A percentile compares a stretch with the other conserved stretches of the same genome.
These are phyloP conservation scores for Phorcus lineatus DNA, from an alignment of 2,888 invertebrate species.

Conservation along the genomic window DNA sequence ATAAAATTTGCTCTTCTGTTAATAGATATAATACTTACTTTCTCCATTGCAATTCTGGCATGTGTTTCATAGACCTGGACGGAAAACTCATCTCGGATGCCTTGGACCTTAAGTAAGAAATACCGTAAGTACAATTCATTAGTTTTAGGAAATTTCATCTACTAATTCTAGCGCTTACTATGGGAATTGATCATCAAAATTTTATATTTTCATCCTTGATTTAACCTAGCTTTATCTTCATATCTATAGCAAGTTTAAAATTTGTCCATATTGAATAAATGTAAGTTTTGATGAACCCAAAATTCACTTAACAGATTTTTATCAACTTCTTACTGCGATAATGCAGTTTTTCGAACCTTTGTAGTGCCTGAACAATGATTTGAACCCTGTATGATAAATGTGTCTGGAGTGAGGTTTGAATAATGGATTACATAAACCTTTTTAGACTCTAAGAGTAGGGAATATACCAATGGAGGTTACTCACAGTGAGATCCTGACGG, in stretches of 20 bases:
- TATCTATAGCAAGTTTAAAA: too few relatives aligned
- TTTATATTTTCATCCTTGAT: background rate
- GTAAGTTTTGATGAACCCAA: too few relatives aligned
- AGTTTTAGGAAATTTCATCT: background rate
- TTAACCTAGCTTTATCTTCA: too few relatives aligned
- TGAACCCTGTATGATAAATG: background rate
- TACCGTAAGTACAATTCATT: background rate
- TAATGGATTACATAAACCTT: background rate
- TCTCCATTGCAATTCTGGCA: slow-evolving; percentile 97
- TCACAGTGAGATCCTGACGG: slow-evolving; percentile 97
- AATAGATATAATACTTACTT: slow-evolving; percentile 73
- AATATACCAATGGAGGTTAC: slow-evolving; percentile 54
- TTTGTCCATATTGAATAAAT: too few relatives aligned
- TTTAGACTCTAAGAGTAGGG: too few relatives aligned
- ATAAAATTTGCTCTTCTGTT: too few relatives aligned
- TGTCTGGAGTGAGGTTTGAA: background rate
- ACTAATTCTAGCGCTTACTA: background rate
- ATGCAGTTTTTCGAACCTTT: too few relatives aligned
- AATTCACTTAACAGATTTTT: too few relatives aligned
- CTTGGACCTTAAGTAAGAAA: slow-evolving; percentile 86
- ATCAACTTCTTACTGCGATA: too few relatives aligned
- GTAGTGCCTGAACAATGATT: too few relatives aligned
- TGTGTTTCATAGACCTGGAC: slow-evolving; percentile 99
- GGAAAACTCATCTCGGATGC: slow-evolving; percentile 94
- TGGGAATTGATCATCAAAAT: background rate